Conservation (phyloP, 2,797 vertebrate species). For the Podargus strigoides region DNA sequence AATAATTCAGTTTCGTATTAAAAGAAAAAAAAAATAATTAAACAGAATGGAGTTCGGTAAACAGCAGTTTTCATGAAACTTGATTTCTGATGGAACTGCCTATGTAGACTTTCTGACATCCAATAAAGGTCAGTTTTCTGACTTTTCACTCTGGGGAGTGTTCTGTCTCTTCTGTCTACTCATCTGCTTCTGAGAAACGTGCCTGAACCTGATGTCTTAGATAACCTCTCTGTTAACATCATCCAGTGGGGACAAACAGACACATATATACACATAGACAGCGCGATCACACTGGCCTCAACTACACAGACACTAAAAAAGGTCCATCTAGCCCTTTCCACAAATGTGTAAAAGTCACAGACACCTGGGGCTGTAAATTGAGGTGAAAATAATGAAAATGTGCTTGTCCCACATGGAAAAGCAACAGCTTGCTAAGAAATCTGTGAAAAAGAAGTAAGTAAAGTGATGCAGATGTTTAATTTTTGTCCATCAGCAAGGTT, state of each 20-base stretch:
- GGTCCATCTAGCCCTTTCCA: neutral
- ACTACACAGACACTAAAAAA: neutral
- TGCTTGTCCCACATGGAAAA: neutral
- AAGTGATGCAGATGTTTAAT: accelerated
- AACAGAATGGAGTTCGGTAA: neutral
- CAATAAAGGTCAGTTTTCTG: neutral
- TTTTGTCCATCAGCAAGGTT: neutral
- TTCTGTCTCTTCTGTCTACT: neutral
- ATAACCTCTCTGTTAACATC: neutral
- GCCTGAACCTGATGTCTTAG: neutral
- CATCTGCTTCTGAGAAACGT: neutral
- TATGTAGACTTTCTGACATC: neutral
- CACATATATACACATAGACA: neutral
- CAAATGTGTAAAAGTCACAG: neutral
- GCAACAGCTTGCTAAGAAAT: neutral
- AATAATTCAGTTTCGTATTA: neutral
- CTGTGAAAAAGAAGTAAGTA: neutral
- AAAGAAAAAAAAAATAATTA: neutral
- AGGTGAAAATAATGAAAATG: neutral
- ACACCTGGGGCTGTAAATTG: neutral
- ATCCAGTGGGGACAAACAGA: neutral
- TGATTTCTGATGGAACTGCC: neutral
- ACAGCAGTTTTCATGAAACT: neutral
- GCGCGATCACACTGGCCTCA: neutral
- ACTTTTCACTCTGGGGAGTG: neutral